Percentiles rank a stretch among this genome's conserved stretches.
Evolutionary conservation across 2,797 vertebrate species (phyloP).

Genomic region (Eulemur albifrons): DNA sequence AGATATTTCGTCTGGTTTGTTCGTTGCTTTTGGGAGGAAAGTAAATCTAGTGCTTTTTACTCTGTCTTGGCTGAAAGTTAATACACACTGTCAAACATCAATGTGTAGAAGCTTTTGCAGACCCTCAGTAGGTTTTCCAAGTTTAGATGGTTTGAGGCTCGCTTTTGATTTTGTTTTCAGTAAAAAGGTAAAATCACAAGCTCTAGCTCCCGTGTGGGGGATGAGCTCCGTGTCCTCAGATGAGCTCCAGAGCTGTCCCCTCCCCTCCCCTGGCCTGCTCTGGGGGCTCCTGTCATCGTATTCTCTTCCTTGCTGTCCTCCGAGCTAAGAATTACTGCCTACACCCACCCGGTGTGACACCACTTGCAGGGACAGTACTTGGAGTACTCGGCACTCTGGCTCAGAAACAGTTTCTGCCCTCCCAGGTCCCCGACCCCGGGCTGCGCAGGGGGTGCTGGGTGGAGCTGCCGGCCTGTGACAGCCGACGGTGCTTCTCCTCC

Average conservation of each 20-base stretch:
- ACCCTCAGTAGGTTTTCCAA: background rate
- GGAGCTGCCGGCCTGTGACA: background rate
- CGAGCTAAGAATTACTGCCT: background rate
- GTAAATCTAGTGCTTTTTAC: background rate
- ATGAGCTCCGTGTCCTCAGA: background rate
- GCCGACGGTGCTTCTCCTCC: too few relatives aligned
- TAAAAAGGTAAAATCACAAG: background rate
- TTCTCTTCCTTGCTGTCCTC: background rate
- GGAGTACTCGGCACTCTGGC: background rate
- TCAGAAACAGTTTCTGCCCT: background rate
- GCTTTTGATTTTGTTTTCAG: background rate
- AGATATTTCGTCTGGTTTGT: background rate
- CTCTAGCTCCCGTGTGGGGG: background rate
- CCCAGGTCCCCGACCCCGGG: background rate
- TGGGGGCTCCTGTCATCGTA: background rate
- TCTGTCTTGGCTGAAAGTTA: background rate
- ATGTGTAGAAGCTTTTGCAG: background rate
- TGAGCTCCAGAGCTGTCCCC: background rate
- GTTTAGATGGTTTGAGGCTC: background rate
- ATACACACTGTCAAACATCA: background rate
- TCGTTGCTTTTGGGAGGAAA: background rate
- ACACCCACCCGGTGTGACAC: accelerated
- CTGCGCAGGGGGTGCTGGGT: too few relatives aligned
- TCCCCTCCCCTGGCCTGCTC: background rate
- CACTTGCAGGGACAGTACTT: background rate